Percentiles rank a stretch among this genome's conserved stretches.
Evolutionary conservation across 2,888 invertebrate genomes (phyloP).

Genomic region (Lymantria dispar): DNA sequence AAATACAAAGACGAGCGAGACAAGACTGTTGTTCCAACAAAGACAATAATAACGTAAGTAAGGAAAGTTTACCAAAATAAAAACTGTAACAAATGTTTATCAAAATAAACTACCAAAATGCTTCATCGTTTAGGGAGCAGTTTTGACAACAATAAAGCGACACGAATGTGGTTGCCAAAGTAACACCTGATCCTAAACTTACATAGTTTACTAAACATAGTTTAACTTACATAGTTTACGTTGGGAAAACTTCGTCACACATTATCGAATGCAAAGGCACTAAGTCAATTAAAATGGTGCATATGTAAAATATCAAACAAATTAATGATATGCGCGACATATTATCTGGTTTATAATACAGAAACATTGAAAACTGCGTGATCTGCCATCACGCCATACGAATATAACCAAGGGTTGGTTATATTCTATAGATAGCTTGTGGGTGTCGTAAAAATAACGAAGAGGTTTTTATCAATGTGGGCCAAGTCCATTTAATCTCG

Average conservation of each 20-base stretch:
- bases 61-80: too few relatives aligned
- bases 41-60: slow-evolving; percentile 82
- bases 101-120: slow-evolving; percentile 79
- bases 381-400: too few relatives aligned
- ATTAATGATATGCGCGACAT: slow-evolving; percentile 23
- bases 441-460: too few relatives aligned
- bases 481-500: too few relatives aligned
- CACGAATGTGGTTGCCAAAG: slow-evolving; percentile 84
- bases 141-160: slow-evolving; percentile 86
- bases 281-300: slow-evolving; percentile 83
- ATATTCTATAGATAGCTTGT: too few relatives aligned
- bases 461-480: too few relatives aligned
- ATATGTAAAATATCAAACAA: slow-evolving; percentile 55
- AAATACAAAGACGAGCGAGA: slow-evolving; percentile 83
- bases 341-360: slow-evolving; percentile 62
- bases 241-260: slow-evolving; percentile 88
- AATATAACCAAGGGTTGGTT: too few relatives aligned
- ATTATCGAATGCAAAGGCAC: slow-evolving; percentile 88
- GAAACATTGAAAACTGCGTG: slow-evolving; percentile 73
- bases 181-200: slow-evolving; percentile 86
- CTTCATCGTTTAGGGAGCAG: slow-evolving; percentile 83
- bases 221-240: slow-evolving; percentile 82
- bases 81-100: too few relatives aligned
- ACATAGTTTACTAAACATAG: too few relatives aligned
- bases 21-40: slow-evolving; percentile 81